Evolutionary conservation across 2,113 vertebrate genomes (phyloP).

Genomic region (Callionymus lyra): DNA sequence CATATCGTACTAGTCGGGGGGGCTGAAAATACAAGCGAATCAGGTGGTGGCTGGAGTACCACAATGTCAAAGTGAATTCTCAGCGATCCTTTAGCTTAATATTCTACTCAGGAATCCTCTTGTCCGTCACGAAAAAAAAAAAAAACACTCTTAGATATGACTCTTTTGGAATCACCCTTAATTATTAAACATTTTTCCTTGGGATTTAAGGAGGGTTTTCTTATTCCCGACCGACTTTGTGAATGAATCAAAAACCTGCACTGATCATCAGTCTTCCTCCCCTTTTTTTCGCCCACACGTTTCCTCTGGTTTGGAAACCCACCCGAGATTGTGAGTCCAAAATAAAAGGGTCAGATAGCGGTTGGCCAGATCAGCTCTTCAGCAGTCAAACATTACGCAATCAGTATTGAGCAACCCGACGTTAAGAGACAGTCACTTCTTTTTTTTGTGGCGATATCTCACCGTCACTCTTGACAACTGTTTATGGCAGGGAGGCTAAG

Average conservation of each 20-base stretch:
- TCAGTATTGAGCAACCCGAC: background rate
- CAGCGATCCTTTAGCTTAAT: too few relatives aligned
- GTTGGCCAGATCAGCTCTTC: conserved; percentile 6
- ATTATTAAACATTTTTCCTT: conserved; percentile 4
- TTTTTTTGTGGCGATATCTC: background rate
- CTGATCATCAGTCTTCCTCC: conserved; percentile 26
- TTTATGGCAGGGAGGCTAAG: conserved; percentile 8
- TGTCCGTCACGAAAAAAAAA: too few relatives aligned
- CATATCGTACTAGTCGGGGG: conserved; percentile 34
- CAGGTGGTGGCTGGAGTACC: background rate
- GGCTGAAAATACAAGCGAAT: conserved; percentile 18
- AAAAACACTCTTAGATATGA: too few relatives aligned
- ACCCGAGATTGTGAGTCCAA: conserved; percentile 23
- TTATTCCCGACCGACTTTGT: background rate
- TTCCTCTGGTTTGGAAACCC: conserved; percentile 41
- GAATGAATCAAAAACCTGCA: conserved; percentile 43
- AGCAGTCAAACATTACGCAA: background rate
- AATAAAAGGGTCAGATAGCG: conserved; percentile 33
- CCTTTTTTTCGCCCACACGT: conserved; percentile 24
- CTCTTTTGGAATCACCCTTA: too few relatives aligned
- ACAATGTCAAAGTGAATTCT: too few relatives aligned
- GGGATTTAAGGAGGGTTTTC: background rate
- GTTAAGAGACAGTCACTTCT: too few relatives aligned
- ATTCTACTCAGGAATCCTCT: too few relatives aligned
- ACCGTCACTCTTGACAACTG: background rate